Conservation (phyloP, 2,797 vertebrate species). For the Harpagifer antarcticus region DNA sequence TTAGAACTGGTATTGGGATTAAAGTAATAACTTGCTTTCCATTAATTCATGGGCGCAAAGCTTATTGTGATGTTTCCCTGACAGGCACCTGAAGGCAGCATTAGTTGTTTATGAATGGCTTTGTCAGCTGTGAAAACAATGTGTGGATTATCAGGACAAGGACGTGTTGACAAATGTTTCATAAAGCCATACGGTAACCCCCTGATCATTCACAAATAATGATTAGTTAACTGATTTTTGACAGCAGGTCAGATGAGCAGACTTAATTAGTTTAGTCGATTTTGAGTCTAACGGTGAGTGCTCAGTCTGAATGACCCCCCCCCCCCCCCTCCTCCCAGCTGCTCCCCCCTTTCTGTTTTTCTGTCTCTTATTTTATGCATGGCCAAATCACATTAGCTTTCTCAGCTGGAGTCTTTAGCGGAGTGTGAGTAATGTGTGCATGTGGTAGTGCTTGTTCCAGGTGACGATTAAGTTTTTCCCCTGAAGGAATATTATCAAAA, state of each 20-base stretch:
- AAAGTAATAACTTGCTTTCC: slow-evolving; percentile 4
- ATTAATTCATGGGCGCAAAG: neutral
- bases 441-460: slow-evolving; percentile 64
- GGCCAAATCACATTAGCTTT: slow-evolving; percentile 76
- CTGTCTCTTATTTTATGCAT: slow-evolving; percentile 75
- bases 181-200: slow-evolving; percentile 4
- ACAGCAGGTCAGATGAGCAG: slow-evolving; percentile 41
- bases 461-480: slow-evolving; percentile 56
- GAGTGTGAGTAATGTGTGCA: slow-evolving; percentile 69
- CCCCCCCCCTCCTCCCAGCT: slow-evolving; percentile 10
- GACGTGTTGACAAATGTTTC: slow-evolving; percentile 17
- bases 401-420: slow-evolving; percentile 65
- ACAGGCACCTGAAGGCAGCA: neutral
- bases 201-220: slow-evolving; percentile 26
- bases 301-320: slow-evolving; percentile 55
- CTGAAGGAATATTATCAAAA: slow-evolving; percentile 53
- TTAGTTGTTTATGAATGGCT: slow-evolving; percentile 3
- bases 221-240: slow-evolving; percentile 47
- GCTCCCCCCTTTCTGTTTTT: slow-evolving; percentile 40
- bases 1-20: neutral
- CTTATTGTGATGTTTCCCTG: slow-evolving; percentile 7
- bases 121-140: slow-evolving; percentile 10
- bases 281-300: slow-evolving; percentile 48
- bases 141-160: slow-evolving; percentile 27
- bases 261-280: slow-evolving; percentile 65